Base-by-base conservation (phyloP, 1,140 invertebrate genomes). In the Cheumatopsyche charites region DNA sequence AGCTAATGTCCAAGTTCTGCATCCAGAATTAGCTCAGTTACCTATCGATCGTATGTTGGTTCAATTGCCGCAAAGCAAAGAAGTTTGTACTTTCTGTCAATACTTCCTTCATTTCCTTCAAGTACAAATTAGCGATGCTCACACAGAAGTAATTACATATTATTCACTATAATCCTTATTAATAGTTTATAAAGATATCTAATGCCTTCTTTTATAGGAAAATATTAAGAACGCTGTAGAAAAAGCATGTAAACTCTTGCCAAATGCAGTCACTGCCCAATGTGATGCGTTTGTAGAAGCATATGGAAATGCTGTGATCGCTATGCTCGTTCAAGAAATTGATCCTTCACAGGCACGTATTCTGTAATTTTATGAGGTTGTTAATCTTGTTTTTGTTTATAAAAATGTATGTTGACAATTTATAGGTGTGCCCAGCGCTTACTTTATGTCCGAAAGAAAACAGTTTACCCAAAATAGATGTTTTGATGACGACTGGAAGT, bases 71-170 rank as follows among this genome's bases (percentile, higher is more conserved):
- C 81, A 84, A 42, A 84, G 82, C 73, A 86, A 86, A 72, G 78
- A 88, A 75, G 78, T 83, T 0, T 96, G 94, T 82, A 86, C 88
- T 29, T 86, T 95, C 75, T 96, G 94, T 79, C 89, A 94, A 83
- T 94, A 93, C 82, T 85, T 93, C 77, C 79, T 96, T 52, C 91
- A 94, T 79, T 91, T 90, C 72, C 73, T 95, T 58, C 92, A 95
- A 79, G 84, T 90, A 70, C 84, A 87, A 9, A 84, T 95, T 49
- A 90, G 90, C 52, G 84, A 89, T 75, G 88, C 89, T 12, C 81
- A 81, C 23, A 90, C 87, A 19, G 91, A 92, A 83, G 90, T 89
- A 85, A 77, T 71, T 73, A 58, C 15, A 26, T 11, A 73, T 45
- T 36, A 13, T 71, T 25, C n/a, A 55, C 63, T 3, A 52, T 74